Conservation (phyloP, 2,113 vertebrate species). For the Syrrhaptes paradoxus region DNA sequence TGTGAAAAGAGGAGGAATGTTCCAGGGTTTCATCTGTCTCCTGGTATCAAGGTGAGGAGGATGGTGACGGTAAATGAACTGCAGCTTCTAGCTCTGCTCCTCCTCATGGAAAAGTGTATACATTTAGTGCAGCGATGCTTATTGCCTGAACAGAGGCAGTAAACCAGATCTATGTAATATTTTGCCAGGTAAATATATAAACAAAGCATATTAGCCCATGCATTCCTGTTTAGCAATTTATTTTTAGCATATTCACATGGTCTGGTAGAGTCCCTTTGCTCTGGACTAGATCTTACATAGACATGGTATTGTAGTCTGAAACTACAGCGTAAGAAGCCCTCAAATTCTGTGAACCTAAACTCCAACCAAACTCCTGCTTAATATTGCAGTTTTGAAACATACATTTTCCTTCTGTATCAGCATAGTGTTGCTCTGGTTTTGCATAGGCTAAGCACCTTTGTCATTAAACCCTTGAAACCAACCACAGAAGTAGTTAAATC, state of each 20-base stretch:
- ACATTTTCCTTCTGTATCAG: not conserved
- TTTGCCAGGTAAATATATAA: not conserved
- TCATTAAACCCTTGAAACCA: not conserved
- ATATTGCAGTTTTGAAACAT: accelerated
- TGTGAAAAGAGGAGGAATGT: not conserved
- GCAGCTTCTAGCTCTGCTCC: not conserved
- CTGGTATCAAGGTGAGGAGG: not conserved
- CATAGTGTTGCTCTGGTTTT: not conserved
- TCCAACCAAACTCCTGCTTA: not conserved
- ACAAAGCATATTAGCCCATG: not conserved
- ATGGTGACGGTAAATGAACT: not conserved
- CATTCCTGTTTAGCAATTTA: not conserved
- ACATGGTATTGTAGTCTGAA: not conserved
- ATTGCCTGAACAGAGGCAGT: not conserved
- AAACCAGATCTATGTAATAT: not conserved
- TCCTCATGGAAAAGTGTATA: not conserved
- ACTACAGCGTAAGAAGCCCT: not conserved
- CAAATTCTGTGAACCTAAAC: not conserved
- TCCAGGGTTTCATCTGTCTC: not conserved
- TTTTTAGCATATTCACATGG: not conserved
- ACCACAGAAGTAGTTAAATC: not conserved
- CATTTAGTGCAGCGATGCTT: not conserved
- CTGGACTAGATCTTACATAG: not conserved
- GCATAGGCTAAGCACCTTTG: not conserved
- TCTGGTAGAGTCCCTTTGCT: not conserved